Conservation (phyloP, 2,888 invertebrate species). For the Melieria omissa region DNA sequence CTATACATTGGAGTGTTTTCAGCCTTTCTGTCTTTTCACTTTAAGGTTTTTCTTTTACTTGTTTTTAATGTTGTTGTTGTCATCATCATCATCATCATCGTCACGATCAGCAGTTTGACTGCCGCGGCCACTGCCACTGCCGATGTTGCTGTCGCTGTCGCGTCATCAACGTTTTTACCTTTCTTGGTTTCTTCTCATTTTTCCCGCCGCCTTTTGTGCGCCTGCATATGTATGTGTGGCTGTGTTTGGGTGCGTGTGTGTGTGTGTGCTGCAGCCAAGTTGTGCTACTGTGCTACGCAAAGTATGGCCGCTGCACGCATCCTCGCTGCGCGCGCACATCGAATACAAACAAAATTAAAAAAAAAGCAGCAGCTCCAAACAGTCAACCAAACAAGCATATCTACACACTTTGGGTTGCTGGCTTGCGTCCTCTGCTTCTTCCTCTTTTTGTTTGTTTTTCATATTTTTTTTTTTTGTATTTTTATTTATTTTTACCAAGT, state of each 20-base stretch:
- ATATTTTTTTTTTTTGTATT: too few relatives aligned
- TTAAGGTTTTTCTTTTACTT: neutral
- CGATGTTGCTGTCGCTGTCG: conserved; percentile 13
- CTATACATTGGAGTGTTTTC: too few relatives aligned
- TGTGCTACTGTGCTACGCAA: conserved; percentile 65
- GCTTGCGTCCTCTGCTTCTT: too few relatives aligned
- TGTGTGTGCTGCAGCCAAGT: conserved; percentile 36
- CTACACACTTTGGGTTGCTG: too few relatives aligned
- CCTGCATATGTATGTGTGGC: neutral
- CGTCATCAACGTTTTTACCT: conserved; percentile 11
- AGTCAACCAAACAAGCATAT: conserved; percentile 7
- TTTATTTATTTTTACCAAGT: too few relatives aligned
- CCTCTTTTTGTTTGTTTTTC: too few relatives aligned
- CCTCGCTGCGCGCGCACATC: conserved; percentile 14
- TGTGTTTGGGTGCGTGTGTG: neutral
- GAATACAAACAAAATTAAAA: conserved; percentile 22
- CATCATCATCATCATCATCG: conserved; percentile 9
- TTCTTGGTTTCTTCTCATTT: conserved; percentile 14
- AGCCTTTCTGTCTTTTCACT: too few relatives aligned
- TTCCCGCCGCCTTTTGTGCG: neutral
- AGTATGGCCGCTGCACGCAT: conserved; percentile 49
- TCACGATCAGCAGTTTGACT: conserved; percentile 9
- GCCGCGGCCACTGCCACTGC: neutral
- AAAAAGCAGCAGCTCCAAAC: conserved; percentile 21
- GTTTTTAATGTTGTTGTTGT: neutral